Conservation (phyloP, 2,797 vertebrate species). For the Zonotrichia albicollis region DNA sequence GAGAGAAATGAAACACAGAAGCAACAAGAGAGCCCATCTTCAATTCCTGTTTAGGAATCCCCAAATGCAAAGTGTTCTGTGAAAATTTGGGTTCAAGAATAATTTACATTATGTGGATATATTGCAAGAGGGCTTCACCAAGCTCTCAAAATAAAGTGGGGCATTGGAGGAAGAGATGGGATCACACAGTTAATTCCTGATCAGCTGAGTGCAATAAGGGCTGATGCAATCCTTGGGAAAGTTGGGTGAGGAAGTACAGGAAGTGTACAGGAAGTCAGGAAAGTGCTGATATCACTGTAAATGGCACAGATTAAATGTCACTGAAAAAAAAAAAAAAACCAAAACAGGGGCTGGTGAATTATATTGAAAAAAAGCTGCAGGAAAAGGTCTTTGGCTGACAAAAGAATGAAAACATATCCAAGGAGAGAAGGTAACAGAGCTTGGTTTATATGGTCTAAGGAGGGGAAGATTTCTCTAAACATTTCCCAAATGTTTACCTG, state of each 20-base stretch:
- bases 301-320: not conserved
- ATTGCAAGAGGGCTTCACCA: not conserved
- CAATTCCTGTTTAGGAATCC: not conserved
- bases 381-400: not conserved
- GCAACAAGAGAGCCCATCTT: not conserved
- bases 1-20: not conserved
- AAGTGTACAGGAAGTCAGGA: not conserved
- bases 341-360: not conserved
- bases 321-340: not conserved
- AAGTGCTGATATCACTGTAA: rapidly evolving
- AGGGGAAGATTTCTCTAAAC: not conserved
- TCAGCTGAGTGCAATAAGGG: not conserved
- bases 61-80: not conserved
- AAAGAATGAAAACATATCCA: not conserved
- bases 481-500: not conserved
- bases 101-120: not conserved
- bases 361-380: not conserved
- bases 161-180: not conserved
- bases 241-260: not conserved
- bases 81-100: not conserved
- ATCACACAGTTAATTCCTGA: not conserved
- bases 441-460: rapidly evolving
- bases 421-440: not conserved
- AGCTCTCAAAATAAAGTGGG: not conserved
- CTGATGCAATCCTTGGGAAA: constrained; percentile 31